Conservation (phyloP, 2,113 vertebrate genomes). For the Vanacampus margaritifer region DNA sequence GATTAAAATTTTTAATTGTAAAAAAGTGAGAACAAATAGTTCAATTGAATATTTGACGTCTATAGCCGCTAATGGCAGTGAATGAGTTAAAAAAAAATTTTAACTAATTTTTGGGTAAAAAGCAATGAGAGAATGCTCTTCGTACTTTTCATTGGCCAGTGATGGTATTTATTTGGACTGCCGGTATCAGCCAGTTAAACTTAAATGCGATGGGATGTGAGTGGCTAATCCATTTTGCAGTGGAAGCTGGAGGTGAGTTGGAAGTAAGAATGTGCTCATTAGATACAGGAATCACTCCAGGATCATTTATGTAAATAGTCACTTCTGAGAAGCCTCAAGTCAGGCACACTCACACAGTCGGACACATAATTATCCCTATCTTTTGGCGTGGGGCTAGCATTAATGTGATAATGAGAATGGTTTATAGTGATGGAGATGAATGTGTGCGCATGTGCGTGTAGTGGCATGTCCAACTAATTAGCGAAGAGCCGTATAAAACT, state of each 20-base stretch:
- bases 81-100: no score
- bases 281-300: slow-evolving; percentile 1
- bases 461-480: slow-evolving; percentile 67
- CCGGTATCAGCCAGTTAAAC: background rate
- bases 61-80: no score
- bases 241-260: background rate
- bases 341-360: background rate
- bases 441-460: slow-evolving; percentile 24
- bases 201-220: background rate
- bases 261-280: background rate
- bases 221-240: background rate
- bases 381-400: background rate
- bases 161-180: no score
- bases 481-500: slow-evolving; percentile 57
- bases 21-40: no score
- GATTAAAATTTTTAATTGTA: no score
- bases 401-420: slow-evolving; percentile 4
- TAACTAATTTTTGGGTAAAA: no score
- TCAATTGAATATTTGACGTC: no score
- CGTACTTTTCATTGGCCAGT: no score
- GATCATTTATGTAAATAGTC: slow-evolving; percentile 1
- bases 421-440: background rate
- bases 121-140: no score
- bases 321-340: background rate
- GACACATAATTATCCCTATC: slow-evolving; percentile 3